A percentile compares a stretch with the other conserved stretches of the same genome.
Conservation (phyloP, 2,113 vertebrate species). For the Ariopsis seemanni region DNA sequence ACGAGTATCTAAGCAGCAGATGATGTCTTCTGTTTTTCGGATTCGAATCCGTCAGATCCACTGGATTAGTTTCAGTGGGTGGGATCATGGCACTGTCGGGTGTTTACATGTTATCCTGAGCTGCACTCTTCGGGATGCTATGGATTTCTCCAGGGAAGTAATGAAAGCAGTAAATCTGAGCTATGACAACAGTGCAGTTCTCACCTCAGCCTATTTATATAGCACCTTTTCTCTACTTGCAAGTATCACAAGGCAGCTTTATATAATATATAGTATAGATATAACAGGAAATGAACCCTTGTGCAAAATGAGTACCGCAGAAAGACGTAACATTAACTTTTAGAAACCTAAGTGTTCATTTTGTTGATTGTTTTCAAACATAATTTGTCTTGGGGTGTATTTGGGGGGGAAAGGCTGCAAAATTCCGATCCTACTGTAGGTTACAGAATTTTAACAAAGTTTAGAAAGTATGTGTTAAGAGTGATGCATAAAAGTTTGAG, state of each 20-base stretch:
- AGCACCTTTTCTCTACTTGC: background rate
- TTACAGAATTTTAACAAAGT: background rate
- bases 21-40: background rate
- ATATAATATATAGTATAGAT: background rate
- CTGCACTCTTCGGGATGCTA: background rate
- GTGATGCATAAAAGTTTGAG: too few relatives aligned
- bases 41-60: constrained; percentile 12
- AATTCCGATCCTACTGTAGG: background rate
- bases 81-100: background rate
- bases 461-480: background rate
- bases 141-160: constrained; percentile 2
- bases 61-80: background rate
- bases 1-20: background rate
- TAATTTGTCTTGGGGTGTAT: background rate
- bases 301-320: background rate
- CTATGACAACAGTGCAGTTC: background rate
- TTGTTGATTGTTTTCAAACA: background rate
- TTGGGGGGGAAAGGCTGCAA: background rate
- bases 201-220: background rate
- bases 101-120: background rate
- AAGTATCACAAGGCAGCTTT: background rate
- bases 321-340: background rate
- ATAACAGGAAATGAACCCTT: background rate
- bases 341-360: background rate
- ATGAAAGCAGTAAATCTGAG: background rate